A percentile compares a stretch with the other conserved stretches of the same genome.
phyloP scores from a whole-genome alignment of 2,888 invertebrate genomes.

The Drosophila atroscutellata region DNA sequence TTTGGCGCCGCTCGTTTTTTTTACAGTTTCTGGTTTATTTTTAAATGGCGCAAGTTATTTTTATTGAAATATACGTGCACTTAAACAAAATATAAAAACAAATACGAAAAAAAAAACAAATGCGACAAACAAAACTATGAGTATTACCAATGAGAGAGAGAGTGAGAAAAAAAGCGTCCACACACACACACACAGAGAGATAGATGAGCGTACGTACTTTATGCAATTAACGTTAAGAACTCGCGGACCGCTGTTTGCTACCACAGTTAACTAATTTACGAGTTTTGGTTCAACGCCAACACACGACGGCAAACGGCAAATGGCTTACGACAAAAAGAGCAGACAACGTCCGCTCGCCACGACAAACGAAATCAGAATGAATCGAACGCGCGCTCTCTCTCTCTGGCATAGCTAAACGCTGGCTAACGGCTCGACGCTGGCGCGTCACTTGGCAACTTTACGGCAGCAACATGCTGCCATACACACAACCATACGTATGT shows the following conservation, averaged over 20 bases:
- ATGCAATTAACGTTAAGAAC: conserved; percentile 54
- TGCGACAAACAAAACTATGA: conserved; percentile 10
- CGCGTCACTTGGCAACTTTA: conserved; percentile 17
- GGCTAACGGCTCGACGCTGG: conserved; percentile 4
- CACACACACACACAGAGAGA: conserved; percentile 31
- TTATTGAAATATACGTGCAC: conserved; percentile 24
- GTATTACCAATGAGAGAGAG: conserved; percentile 64
- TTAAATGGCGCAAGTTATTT: conserved; percentile 46
- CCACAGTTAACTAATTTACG: conserved; percentile 53
- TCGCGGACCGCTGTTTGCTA: conserved; percentile 45
- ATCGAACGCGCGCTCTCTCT: conserved; percentile 35
- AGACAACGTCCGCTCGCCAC: conserved; percentile 53
- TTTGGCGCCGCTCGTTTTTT: conserved; percentile 17
- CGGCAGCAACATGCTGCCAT: conserved; percentile 26
- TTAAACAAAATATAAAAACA: conserved; percentile 20
- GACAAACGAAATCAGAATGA: conserved; percentile 61
- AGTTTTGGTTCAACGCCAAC: conserved; percentile 31
- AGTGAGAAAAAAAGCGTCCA: conserved; percentile 5
- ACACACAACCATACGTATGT: background rate
- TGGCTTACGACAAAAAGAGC: conserved; percentile 31
- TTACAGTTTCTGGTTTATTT: conserved; percentile 27
- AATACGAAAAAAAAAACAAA: conserved; percentile 9
- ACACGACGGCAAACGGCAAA: conserved; percentile 32
- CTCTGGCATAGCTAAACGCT: conserved; percentile 20
- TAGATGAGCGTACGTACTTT: conserved; percentile 22